Base-by-base conservation (phyloP, 2,113 vertebrate species). In the Oncorhynchus tshawytscha region DNA sequence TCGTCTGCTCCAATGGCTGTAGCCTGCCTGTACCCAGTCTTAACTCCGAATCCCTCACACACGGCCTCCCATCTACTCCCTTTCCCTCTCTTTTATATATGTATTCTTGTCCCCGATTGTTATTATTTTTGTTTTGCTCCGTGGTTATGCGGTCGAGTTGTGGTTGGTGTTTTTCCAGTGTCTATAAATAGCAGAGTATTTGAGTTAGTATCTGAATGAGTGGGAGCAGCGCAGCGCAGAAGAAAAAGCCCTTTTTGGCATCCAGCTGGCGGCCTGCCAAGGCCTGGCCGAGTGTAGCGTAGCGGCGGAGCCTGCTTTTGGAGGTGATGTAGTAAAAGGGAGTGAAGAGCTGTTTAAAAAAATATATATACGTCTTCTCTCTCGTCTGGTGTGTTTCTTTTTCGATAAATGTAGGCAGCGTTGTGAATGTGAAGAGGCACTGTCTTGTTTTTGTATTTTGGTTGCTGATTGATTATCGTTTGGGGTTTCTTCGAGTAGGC, bases 151-250 rank as follows among this genome's bases (percentile, higher is more conserved):
- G 59, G 88, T 89, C 84, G 91, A 88, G 88, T 91, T 90, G 90
- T 12, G 84, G 89, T 90, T 93, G 92, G 92, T 91, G 67, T 82
- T 88, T 87, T 67, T 91, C 93, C 93, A 93, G 91, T 81, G 75
- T 89, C 92, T 94, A 94, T 93, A 93, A 94, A 94, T 94, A 94
- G 92, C 82, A 66, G 65, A 74, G 78, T 89, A 88, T 91, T 88
- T 88, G 90, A 89, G 71, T 67, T 75, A 90, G 90, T 81, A 86
- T 91, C 85, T 86, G 90, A 92, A 92, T 88, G 90, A 92, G 88
- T 75, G 88, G 86, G 89, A 90, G 86, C 85, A 62, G 82, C 86
- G 89, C 88, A 62, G 82, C 87, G 89, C 88, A 88, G 82, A 87
- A 91, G 88, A 83, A 88, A 90, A 93, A 91, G 83, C 91, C 92